Evolutionary conservation across 2,888 invertebrate genomes (phyloP).

Genomic region (Cantharis rustica): DNA sequence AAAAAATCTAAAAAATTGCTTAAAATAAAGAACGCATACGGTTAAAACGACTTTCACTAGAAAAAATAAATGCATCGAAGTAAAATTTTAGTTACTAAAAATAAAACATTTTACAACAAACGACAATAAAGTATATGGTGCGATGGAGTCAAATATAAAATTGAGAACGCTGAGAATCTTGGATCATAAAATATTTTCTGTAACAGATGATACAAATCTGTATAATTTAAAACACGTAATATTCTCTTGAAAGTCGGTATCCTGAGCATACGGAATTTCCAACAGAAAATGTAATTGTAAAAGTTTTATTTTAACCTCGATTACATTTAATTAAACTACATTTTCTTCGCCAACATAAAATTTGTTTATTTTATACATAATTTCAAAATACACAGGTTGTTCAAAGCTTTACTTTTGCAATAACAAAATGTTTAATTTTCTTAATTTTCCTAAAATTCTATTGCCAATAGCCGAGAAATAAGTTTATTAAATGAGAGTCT

Average conservation of each 20-base stretch:
- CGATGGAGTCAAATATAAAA: not conserved
- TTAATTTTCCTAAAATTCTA: not conserved
- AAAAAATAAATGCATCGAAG: not conserved
- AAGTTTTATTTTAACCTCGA: not conserved
- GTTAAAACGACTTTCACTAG: not conserved
- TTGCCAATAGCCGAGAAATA: not conserved
- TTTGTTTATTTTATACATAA: not conserved
- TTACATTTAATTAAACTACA: not conserved
- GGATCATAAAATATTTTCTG: not conserved
- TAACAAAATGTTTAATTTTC: not conserved
- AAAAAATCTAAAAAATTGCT: not conserved
- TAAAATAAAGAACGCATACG: not conserved
- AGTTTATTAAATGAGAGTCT: not conserved
- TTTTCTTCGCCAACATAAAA: not conserved
- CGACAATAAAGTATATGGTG: not conserved
- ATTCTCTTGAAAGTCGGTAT: not conserved
- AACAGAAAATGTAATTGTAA: not conserved
- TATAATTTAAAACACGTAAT: not conserved
- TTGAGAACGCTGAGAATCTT: not conserved
- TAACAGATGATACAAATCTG: not conserved
- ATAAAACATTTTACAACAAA: not conserved
- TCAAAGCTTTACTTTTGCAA: not conserved
- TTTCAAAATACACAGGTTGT: not conserved
- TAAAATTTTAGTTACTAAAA: not conserved
- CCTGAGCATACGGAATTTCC: not conserved